These are phyloP conservation scores for Xerus rutilus DNA, from an alignment of 2,797 vertebrate genomes.

Conservation along the genomic window DNA sequence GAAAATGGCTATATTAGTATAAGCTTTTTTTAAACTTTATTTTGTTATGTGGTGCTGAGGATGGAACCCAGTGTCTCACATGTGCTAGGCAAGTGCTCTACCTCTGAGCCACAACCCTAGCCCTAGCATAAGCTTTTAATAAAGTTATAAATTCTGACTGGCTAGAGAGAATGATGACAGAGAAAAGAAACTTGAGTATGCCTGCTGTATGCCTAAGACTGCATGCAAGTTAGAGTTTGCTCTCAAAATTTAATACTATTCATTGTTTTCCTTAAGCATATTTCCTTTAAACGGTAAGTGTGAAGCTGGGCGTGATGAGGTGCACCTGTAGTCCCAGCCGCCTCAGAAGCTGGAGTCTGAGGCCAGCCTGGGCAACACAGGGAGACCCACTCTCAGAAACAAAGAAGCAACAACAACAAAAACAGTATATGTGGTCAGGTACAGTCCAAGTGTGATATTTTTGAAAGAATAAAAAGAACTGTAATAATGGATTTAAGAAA, in stretches of 20 bases:
- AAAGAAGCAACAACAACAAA: neutral
- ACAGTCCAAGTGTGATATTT: slow-evolving; percentile 43
- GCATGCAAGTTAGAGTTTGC: neutral
- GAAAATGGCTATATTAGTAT: slow-evolving; percentile 8
- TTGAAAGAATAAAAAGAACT: slow-evolving; percentile 2
- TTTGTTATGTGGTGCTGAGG: too few relatives aligned
- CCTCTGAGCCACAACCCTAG: too few relatives aligned
- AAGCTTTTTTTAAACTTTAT: neutral
- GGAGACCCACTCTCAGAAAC: too few relatives aligned
- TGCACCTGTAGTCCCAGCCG: too few relatives aligned
- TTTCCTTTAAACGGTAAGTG: slow-evolving; percentile 27
- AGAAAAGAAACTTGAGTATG: neutral
- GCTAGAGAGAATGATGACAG: neutral
- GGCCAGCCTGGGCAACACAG: too few relatives aligned
- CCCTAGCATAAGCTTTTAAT: neutral
- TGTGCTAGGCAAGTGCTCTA: too few relatives aligned
- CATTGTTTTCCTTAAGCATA: slow-evolving; percentile 57
- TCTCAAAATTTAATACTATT: slow-evolving; percentile 46
- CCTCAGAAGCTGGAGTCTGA: too few relatives aligned
- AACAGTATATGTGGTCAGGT: neutral
- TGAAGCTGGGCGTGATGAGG: too few relatives aligned
- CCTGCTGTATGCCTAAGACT: neutral
- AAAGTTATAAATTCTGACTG: neutral
- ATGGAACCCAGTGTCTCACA: too few relatives aligned
- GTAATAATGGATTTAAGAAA: slow-evolving; percentile 37